phyloP scores from a whole-genome alignment of 1,140 invertebrate genomes.

The Nebria ingens region DNA sequence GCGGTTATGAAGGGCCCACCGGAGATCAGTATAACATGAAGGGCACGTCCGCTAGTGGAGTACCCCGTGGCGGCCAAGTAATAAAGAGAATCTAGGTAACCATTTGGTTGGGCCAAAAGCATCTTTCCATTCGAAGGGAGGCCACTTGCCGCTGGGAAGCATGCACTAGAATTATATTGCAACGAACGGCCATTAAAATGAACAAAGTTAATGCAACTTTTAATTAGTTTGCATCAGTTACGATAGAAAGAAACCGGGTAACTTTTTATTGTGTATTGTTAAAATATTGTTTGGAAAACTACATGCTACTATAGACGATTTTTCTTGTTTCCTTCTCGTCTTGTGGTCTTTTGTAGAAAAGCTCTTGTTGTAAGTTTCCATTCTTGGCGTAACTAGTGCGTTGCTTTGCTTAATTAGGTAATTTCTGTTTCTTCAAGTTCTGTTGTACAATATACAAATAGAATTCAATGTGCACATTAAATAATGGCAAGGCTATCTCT shows the following conservation, averaged over 20 bases:
- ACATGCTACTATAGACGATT: background rate
- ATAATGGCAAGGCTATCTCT: background rate
- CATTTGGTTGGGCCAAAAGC: background rate
- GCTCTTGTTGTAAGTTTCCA: too few relatives aligned
- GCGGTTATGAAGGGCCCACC: conserved; percentile 5
- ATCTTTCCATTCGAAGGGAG: background rate
- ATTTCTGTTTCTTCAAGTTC: background rate
- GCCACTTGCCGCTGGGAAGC: background rate
- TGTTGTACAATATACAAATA: background rate
- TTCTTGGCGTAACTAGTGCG: too few relatives aligned
- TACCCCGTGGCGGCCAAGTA: background rate
- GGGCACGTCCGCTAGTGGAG: background rate
- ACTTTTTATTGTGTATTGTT: background rate
- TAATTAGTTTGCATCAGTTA: background rate
- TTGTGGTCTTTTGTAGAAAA: background rate
- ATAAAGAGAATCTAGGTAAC: background rate
- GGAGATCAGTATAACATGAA: conserved; percentile 6
- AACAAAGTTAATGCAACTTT: conserved; percentile 7
- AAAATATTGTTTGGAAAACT: background rate
- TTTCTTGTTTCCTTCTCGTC: background rate
- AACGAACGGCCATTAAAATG: background rate
- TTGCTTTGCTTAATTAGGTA: background rate
- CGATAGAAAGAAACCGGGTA: background rate
- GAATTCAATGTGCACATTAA: background rate
- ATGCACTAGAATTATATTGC: conserved; percentile 6